Base-by-base conservation (phyloP, 2,888 invertebrate genomes). In the Myopa tessellatipennis region DNA sequence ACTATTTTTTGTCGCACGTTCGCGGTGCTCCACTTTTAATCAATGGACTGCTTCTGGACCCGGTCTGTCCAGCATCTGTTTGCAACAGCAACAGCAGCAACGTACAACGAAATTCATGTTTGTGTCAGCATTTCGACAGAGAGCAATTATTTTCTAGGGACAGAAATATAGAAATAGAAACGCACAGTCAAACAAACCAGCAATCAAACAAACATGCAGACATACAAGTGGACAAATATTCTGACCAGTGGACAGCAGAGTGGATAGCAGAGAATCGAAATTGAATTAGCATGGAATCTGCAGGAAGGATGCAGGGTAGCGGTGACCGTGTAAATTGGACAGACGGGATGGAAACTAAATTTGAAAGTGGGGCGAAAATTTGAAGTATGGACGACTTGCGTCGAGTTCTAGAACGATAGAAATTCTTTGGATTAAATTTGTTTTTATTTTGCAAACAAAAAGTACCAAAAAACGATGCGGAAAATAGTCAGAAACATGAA, bases 91-190 rank as follows among this genome's bases (percentile, higher is more conserved):
- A 63, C 61, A 63, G 61, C 61, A 58, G 63, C 74, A 67, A 61
- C 14, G 38, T 18, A 58, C 50, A 61, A 14, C 63, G n/a, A 70
- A 76, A 76, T 71, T 45, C 71, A 71, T 71, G 71, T 76, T 71
- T 65, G n/a, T 76, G 71, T 71, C 65, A 71, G 65, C 65, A 63
- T 52, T 71, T 65, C 55, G 45, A 8, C 50, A n/a, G 76, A 58
- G 55, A 65, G 58, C 63, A 76, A 71, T 76, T 76, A 76, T 76
- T 71, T 76, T 63, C 71, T 50, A 36, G 26, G 26, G 65, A 61
- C 50, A 50, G 14, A 52, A 55, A 34, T n/a, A 55, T 63, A 65
- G 1, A 40, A n/a, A 67, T 3, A 36, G 16, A 38, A n/a, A 65
- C 45, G 58, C 45, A 38, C 14, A 55, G 36, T 55, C n/a, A 45